A percentile compares a stretch with the other conserved stretches of the same genome.
Evolutionary conservation across 2,888 invertebrate species (phyloP).

Genomic region (Dryadula phaetusa): DNA sequence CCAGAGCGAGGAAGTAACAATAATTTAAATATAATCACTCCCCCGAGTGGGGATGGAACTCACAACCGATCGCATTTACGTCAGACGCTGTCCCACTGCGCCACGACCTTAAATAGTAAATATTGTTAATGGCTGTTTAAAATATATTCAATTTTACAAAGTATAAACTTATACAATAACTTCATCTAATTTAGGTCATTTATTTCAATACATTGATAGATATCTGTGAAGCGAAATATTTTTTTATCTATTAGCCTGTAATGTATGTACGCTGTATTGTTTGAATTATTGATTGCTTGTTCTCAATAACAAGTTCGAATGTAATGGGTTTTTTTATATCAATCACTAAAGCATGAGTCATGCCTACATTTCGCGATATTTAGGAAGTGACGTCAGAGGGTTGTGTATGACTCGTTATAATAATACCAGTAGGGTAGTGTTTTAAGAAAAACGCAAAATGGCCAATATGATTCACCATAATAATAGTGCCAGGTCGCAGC

Average conservation of each 20-base stretch:
- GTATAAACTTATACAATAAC: neutral
- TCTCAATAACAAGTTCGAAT: conserved; percentile 33
- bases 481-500: neutral
- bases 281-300: conserved; percentile 31
- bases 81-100: too few species aligned
- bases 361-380: conserved; percentile 38
- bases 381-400: conserved; percentile 42
- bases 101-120: too few species aligned
- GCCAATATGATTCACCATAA: conserved; percentile 1
- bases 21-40: too few species aligned
- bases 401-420: conserved; percentile 12
- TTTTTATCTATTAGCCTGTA: conserved; percentile 7
- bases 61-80: too few species aligned
- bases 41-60: too few species aligned
- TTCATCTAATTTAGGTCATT: neutral
- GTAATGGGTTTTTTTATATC: conserved; percentile 42
- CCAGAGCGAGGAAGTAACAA: too few species aligned
- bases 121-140: too few species aligned
- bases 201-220: neutral
- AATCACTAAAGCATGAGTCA: conserved; percentile 42
- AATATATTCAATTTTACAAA: neutral
- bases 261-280: neutral
- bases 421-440: neutral
- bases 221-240: neutral
- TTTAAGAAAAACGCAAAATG: conserved; percentile 4